These are phyloP conservation scores for Loxodonta africana DNA, from an alignment of 2,113 vertebrate genomes.

Conservation along the genomic window DNA sequence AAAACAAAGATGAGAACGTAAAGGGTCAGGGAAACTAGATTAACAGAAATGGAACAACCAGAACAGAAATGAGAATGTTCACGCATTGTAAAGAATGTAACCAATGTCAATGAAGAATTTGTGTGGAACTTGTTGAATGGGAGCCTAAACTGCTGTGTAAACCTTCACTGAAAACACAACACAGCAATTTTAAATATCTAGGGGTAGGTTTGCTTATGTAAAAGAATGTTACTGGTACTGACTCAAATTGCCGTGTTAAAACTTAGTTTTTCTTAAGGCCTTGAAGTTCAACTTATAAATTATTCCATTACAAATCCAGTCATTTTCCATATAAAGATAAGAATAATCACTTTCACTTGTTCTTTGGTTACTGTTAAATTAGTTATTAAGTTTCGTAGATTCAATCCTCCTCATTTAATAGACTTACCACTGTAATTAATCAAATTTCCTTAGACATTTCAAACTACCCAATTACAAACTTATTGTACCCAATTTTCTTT, in stretches of 20 bases:
- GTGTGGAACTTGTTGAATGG: neutral
- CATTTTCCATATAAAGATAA: constrained; percentile 59
- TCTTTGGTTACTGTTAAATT: constrained; percentile 55
- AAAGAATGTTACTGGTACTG: neutral
- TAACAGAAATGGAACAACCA: neutral
- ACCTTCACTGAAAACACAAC: neutral
- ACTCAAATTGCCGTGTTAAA: constrained; percentile 27
- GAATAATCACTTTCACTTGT: constrained; percentile 43
- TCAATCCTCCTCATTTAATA: constrained; percentile 48
- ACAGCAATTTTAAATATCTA: neutral
- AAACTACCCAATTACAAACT: constrained; percentile 63
- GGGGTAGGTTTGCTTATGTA: neutral
- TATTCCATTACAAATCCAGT: constrained; percentile 48
- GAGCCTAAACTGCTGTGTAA: neutral
- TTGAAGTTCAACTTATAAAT: constrained; percentile 27
- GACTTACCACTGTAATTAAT: constrained; percentile 64
- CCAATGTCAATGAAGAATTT: neutral
- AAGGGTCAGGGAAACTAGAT: neutral
- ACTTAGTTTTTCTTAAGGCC: constrained; percentile 15
- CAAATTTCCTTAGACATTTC: constrained; percentile 70
- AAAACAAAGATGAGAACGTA: neutral
- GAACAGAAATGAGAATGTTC: neutral
- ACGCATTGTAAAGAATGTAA: neutral
- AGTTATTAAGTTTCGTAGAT: constrained; percentile 55
- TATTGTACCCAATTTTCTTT: constrained; percentile 55